Base-by-base conservation (phyloP, 2,797 vertebrate genomes). In the Dendrocincla tyrannina region DNA sequence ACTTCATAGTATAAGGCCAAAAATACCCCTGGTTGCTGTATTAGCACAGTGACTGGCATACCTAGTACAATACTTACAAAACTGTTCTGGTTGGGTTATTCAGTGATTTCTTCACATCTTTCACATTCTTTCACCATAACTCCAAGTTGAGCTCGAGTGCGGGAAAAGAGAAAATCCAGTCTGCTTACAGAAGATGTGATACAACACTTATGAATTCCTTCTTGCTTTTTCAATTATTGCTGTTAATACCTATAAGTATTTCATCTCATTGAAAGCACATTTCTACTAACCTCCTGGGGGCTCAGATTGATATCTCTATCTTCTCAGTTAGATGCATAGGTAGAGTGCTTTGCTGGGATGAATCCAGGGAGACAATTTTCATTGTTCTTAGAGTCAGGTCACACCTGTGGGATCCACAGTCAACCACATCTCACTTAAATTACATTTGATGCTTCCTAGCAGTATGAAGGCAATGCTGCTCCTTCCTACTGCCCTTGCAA, bases 391-490 rank as follows among this genome's bases (percentile, higher is more conserved):
- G 30, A 25, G 10, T 30, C 60, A 63, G 19, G 6, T 44, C 2
- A 5, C 32, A 77, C 22, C 0, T 1, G 6, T 37, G 30, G 32
- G 24, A 59, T 33, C 11, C 37, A 52, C 1, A 2, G 32, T 30
- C 14, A 76, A 18, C 22, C 19, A 22, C 18, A 49, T 37, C 30
- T 93, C 0, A 0, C 13, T 75, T 82, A 30, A 85, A 41, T 78
- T 78, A 28, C 4, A 7, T 46, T 33, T 59, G 39, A 33, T 59
- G 14, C 12, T 77, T 78, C 24, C 27, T 35, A 17, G 33, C 19
- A 64, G 15, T 39, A 18, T n/a, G 32, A 88, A 88, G 24, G 20
- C 18, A 72, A 17, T 35, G 12, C 8, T 64, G 23, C 42, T 90
- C 8, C 25, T 76, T 88, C 15, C 56, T 72, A 30, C 11, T 35